Percentiles rank a stretch among this genome's conserved stretches.
Conservation (phyloP, 2,888 invertebrate genomes). For the Tachina fera region DNA sequence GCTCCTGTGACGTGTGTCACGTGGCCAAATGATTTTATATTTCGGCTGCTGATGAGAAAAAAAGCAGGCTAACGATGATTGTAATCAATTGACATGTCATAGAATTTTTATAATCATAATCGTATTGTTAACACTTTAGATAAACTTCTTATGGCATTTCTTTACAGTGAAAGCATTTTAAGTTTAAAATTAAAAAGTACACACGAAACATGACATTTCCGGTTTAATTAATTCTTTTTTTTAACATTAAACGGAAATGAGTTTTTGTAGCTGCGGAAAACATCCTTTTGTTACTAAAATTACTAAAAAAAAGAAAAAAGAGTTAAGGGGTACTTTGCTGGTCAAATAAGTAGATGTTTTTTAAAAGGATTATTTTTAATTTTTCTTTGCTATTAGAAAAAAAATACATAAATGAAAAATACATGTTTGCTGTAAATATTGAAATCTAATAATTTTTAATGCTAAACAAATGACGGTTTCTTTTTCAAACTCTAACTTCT, state of each 20-base stretch:
- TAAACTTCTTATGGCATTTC: constrained; percentile 20
- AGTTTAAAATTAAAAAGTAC: constrained; percentile 56
- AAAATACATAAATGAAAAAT: too few relatives aligned
- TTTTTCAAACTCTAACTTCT: constrained; percentile 39
- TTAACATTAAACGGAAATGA: constrained; percentile 54
- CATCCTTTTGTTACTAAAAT: constrained; percentile 18
- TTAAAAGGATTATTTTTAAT: constrained; percentile 24
- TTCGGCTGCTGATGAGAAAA: constrained; percentile 12
- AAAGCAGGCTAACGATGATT: constrained; percentile 47
- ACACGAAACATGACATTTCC: constrained; percentile 62
- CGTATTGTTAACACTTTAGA: constrained; percentile 70
- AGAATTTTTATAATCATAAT: constrained; percentile 68
- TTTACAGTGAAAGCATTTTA: constrained; percentile 18
- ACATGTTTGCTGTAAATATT: neutral
- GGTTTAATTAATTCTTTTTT: constrained; percentile 60
- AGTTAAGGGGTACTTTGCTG: constrained; percentile 41
- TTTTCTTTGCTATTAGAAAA: neutral
- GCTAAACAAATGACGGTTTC: constrained; percentile 45
- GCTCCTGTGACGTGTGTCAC: constrained; percentile 68
- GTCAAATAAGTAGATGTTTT: constrained; percentile 42
- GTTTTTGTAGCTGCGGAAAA: constrained; percentile 38
- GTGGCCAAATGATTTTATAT: constrained; percentile 55
- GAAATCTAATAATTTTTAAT: neutral
- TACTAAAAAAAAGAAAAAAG: constrained; percentile 26
- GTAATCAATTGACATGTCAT: constrained; percentile 66